phyloP scores from a whole-genome alignment of 1,140 invertebrate species.

The Bombus polaris region DNA sequence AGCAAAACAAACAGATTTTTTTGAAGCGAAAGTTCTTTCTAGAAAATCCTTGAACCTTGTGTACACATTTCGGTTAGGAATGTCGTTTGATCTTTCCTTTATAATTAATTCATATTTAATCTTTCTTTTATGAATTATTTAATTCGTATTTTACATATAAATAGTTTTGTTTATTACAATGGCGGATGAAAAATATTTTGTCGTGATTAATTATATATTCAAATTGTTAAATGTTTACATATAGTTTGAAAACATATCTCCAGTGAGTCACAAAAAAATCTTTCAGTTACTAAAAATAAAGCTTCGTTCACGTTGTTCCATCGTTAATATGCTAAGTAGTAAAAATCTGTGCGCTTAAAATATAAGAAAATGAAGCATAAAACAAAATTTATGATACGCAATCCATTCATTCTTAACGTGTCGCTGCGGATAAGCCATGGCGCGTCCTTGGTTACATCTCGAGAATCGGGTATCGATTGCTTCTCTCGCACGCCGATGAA shows the following conservation, averaged over 20 bases:
- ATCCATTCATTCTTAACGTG: conserved; percentile 43
- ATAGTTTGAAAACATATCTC: too few relatives aligned
- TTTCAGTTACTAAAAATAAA: not conserved
- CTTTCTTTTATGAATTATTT: not conserved
- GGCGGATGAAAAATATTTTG: rapidly evolving
- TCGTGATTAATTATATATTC: too few relatives aligned
- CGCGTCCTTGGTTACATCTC: conserved; percentile 61
- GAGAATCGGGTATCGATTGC: conserved; percentile 65
- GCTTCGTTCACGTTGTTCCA: rapidly evolving
- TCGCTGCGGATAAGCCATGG: conserved; percentile 52
- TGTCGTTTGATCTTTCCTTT: not conserved
- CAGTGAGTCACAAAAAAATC: rapidly evolving
- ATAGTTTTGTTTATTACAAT: not conserved
- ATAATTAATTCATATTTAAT: not conserved
- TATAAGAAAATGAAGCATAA: not conserved
- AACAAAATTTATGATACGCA: not conserved
- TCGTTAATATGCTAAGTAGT: not conserved
- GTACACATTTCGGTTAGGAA: not conserved
- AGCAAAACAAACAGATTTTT: not conserved
- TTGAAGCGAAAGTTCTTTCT: not conserved
- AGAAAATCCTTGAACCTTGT: not conserved
- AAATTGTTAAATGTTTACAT: too few relatives aligned
- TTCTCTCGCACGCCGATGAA: conserved; percentile 45
- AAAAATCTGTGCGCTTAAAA: rapidly evolving
- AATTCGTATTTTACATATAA: not conserved